Evolutionary conservation across 1,140 invertebrate species (phyloP), one percentile per base, ranked within the genome.

Genomic region (Pararge aegeria): DNA sequence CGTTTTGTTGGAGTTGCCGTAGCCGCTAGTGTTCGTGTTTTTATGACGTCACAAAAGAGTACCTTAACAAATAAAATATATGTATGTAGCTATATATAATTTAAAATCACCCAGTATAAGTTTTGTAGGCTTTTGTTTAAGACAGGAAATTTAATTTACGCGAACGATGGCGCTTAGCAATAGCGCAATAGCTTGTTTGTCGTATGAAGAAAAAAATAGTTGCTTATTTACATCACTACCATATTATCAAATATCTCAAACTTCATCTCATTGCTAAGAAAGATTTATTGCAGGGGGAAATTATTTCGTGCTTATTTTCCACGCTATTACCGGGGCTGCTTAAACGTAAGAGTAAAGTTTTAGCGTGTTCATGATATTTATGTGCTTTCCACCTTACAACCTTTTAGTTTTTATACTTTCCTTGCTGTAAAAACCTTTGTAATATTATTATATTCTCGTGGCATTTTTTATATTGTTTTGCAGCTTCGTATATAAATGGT

Each of bases 241-340:
- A 37, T 37, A 12, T 12, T 37, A 37, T 12, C n/a, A 37, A 12
- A 5, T 37, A 37, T 12, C 10, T 12, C 34, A 3, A 37, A 37
- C n/a, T 37, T 37, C 34, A 37, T 42, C 10, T 42, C 16, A 19
- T 42, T 42, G 40, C 15, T 42, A 42, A 42, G 40, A 42, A 42
- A 42, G 40, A 42, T 42, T 42, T 42, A 42, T 42, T 16, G n/a
- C n/a, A 42, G 16, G 40, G 40, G 40, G 40, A 42, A 42, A 18
- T 42, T 18, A 42, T 42, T 18, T 15, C 13, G 2, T 42, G 40
- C 6, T 42, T 42, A 42, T 42, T 42, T 42, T 42, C 40, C 40
- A 42, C 13, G 40, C 40, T 42, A 42, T 42, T 42, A 42, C 40
- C 6, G n/a, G 16, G 6, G 6, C 15, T 42, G 18, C n/a, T 42